These are phyloP conservation scores for Halcyon leucocephala DNA, from an alignment of 2,797 vertebrate species.

Conservation along the genomic window DNA sequence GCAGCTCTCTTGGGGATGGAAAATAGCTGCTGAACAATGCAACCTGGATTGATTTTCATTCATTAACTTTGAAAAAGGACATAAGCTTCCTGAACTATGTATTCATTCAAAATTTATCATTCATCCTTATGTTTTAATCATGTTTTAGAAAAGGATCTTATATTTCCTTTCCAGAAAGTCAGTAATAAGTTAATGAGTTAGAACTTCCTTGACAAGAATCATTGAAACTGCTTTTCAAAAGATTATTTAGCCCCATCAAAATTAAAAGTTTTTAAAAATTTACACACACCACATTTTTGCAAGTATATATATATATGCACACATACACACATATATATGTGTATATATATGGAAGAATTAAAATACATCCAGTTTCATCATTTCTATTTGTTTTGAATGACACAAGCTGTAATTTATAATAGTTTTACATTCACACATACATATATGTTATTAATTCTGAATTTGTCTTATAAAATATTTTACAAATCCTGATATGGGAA, in stretches of 20 bases:
- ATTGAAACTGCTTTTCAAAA: background rate
- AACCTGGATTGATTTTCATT: constrained; percentile 24
- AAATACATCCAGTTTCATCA: background rate
- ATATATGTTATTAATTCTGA: background rate
- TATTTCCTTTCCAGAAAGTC: background rate
- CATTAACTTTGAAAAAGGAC: constrained; percentile 16
- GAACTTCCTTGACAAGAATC: background rate
- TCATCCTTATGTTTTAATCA: background rate
- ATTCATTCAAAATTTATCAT: background rate
- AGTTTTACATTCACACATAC: background rate
- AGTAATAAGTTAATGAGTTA: background rate
- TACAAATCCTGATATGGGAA: background rate
- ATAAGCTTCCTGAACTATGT: background rate
- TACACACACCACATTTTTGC: background rate
- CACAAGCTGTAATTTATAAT: background rate
- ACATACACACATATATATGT: fast-evolving
- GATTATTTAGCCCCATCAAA: background rate
- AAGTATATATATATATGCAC: too few species aligned
- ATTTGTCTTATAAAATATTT: background rate
- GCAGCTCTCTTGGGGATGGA: background rate
- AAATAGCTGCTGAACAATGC: background rate
- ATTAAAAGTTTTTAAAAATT: background rate
- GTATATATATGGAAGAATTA: background rate
- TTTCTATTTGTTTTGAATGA: background rate
- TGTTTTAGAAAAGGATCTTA: background rate